phyloP scores from a whole-genome alignment of 2,113 vertebrate genomes.

The Okapia johnstoni region DNA sequence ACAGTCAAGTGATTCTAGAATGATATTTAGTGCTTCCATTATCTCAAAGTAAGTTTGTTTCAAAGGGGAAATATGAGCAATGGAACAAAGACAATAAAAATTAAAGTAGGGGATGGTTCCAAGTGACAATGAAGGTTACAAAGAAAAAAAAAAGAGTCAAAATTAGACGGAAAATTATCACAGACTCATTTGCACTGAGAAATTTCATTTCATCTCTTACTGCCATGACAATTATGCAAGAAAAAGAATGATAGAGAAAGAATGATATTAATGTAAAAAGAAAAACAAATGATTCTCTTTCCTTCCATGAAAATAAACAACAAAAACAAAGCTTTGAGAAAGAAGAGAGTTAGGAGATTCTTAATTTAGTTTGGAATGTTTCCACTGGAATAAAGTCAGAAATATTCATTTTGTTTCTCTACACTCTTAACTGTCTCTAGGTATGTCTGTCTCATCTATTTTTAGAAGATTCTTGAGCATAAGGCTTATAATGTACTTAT shows the following conservation, averaged over 20 bases:
- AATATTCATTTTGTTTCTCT: constrained; percentile 7
- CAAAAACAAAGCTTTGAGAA: neutral
- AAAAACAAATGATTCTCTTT: neutral
- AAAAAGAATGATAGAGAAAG: neutral
- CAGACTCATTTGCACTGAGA: neutral
- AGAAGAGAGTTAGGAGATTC: neutral
- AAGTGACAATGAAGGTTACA: neutral
- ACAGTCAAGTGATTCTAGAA: neutral
- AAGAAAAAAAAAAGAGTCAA: neutral
- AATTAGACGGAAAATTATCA: constrained; percentile 26
- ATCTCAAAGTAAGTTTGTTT: constrained; percentile 34
- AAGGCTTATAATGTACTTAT: neutral
- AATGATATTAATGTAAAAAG: neutral
- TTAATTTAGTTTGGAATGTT: constrained; percentile 30
- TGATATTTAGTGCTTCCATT: neutral
- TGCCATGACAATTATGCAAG: neutral
- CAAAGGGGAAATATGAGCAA: neutral
- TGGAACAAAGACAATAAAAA: neutral
- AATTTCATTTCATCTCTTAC: neutral
- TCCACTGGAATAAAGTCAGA: constrained; percentile 31
- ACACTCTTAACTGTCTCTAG: constrained; percentile 29
- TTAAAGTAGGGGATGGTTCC: neutral
- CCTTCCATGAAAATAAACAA: neutral
- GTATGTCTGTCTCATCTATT: neutral
- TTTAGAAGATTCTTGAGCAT: constrained; percentile 22